Conservation (phyloP, 2,797 vertebrate genomes). For the Manis crassicaudata region DNA sequence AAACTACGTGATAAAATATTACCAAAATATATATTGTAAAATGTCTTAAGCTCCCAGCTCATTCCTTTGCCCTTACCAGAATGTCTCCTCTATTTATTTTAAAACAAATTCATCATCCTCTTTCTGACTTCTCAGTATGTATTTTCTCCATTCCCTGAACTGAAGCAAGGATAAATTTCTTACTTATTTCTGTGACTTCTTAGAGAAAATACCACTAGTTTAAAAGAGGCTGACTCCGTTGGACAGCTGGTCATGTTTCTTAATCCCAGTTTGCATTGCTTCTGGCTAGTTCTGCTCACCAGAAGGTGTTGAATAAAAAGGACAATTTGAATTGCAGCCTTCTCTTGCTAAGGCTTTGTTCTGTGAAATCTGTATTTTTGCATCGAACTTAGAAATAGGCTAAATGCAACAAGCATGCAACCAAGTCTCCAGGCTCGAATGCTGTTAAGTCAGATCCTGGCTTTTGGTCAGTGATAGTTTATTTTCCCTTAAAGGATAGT, state of each 20-base stretch:
- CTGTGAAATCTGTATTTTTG: neutral
- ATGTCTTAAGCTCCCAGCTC: neutral
- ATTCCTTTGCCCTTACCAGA: neutral
- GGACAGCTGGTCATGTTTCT: slow-evolving; percentile 28
- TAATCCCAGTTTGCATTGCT: slow-evolving; percentile 23
- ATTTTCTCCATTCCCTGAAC: neutral
- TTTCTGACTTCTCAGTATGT: slow-evolving; percentile 1
- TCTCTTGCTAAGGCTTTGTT: neutral
- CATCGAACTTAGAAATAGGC: slow-evolving; percentile 30
- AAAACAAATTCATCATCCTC: neutral
- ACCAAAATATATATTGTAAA: neutral
- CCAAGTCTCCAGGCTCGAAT: neutral
- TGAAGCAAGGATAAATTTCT: neutral
- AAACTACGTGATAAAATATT: neutral
- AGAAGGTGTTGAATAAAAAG: slow-evolving; percentile 18
- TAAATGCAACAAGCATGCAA: slow-evolving; percentile 5
- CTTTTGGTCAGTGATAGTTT: neutral
- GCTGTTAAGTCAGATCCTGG: neutral
- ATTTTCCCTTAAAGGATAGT: slow-evolving; percentile 6
- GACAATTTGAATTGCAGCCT: neutral
- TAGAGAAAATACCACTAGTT: slow-evolving; percentile 23
- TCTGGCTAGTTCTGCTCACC: neutral
- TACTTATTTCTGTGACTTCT: slow-evolving; percentile 29
- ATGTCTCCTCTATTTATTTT: neutral
- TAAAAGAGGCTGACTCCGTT: neutral